Conservation (phyloP, 2,888 invertebrate genomes). For the Archaeoteleia sp. region DNA sequence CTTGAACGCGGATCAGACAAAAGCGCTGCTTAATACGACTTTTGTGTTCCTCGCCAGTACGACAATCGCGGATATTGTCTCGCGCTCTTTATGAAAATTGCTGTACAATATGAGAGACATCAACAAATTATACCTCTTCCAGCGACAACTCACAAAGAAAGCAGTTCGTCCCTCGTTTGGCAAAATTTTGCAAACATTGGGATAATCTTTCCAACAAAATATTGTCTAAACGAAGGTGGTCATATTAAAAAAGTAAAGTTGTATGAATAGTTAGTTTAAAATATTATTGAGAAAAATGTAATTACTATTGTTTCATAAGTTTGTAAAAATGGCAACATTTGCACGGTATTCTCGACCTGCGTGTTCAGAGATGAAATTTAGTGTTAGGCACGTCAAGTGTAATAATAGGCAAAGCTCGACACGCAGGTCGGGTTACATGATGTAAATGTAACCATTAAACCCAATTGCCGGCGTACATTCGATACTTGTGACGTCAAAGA, state of each 20-base stretch:
- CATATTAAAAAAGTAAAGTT: slow-evolving; percentile 3
- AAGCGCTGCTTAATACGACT: not conserved
- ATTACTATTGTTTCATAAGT: not conserved
- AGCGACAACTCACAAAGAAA: slow-evolving; percentile 15
- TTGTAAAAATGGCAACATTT: slow-evolving; percentile 16
- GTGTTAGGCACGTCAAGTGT: slow-evolving; percentile 19
- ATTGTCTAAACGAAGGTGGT: too few species aligned
- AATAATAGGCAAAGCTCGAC: slow-evolving; percentile 32
- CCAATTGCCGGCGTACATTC: slow-evolving; percentile 22
- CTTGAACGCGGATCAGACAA: slow-evolving; percentile 9
- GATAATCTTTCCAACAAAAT: too few species aligned
- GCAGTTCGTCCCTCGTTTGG: slow-evolving; percentile 19
- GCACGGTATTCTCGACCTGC: slow-evolving; percentile 12
- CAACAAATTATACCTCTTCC: slow-evolving; percentile 8
- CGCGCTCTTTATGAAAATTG: not conserved
- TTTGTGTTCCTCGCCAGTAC: slow-evolving; percentile 4
- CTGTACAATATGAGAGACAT: slow-evolving; percentile 6
- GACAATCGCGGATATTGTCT: slow-evolving; percentile 6
- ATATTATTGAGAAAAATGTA: not conserved
- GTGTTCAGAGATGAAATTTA: slow-evolving; percentile 37
- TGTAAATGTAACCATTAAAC: slow-evolving; percentile 40
- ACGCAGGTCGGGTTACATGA: slow-evolving; percentile 35
- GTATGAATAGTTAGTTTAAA: not conserved
- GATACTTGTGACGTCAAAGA: slow-evolving; percentile 22
- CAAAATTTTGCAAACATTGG: too few species aligned